Evolutionary conservation across 35 echinoderm and acorn worm genomes (phyloP).

Genomic region (Diadema setosum): DNA sequence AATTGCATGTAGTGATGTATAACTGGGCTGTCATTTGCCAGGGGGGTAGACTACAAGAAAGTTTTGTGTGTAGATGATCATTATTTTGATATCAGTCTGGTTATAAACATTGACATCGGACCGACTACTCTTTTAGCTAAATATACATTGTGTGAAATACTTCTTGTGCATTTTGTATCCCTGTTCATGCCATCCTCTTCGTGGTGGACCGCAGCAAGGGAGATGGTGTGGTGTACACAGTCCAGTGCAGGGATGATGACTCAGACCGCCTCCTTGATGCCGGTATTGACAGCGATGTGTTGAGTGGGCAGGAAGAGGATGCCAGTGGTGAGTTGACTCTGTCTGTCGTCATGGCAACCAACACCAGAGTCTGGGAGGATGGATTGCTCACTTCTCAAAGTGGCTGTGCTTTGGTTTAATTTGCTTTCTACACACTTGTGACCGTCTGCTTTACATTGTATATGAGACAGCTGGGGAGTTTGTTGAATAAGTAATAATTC

Average conservation of each 20-base stretch:
- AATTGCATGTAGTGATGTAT: too few relatives aligned
- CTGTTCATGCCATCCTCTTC: too few relatives aligned
- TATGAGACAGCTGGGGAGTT: neutral
- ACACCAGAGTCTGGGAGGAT: neutral
- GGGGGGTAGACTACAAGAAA: too few relatives aligned
- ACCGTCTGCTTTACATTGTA: neutral
- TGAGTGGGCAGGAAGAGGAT: conserved; percentile 46
- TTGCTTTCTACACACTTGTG: neutral
- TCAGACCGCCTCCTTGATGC: conserved; percentile 85
- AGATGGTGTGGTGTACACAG: conserved; percentile 78
- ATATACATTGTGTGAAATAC: too few relatives aligned
- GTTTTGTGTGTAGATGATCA: too few relatives aligned
- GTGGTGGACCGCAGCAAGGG: too few relatives aligned
- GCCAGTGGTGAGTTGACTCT: neutral
- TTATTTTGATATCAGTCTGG: too few relatives aligned
- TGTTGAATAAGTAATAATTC: too few relatives aligned
- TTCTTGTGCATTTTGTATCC: too few relatives aligned
- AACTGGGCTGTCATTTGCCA: too few relatives aligned
- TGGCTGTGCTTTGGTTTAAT: neutral
- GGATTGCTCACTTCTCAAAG: neutral
- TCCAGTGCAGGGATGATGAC: conserved; percentile 81
- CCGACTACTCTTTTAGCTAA: too few relatives aligned
- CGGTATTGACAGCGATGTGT: conserved; percentile 72
- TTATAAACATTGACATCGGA: too few relatives aligned
- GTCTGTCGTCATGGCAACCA: neutral